Conservation (phyloP, 1,140 invertebrate species). For the Meloidogyne hapla region DNA sequence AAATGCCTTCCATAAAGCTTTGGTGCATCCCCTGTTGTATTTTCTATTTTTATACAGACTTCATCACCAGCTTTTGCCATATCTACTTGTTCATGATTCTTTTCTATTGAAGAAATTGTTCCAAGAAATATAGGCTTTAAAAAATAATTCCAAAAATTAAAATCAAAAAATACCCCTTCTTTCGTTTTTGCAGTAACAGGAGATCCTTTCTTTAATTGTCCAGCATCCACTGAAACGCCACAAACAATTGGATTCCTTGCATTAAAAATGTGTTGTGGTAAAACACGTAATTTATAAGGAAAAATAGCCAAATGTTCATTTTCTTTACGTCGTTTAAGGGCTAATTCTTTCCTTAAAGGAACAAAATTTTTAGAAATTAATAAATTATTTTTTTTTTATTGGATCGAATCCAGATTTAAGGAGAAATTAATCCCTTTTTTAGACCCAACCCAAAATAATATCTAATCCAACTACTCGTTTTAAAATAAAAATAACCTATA, state of each 20-base stretch:
- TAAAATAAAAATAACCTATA: constrained; percentile 68
- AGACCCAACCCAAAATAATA: neutral
- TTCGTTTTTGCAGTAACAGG: constrained; percentile 92
- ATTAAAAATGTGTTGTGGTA: constrained; percentile 92
- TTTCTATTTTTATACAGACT: constrained; percentile 97
- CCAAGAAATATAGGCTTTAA: constrained; percentile 89
- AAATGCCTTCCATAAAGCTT: constrained; percentile 98
- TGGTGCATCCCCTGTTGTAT: constrained; percentile 88
- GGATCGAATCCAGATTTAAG: too few species aligned
- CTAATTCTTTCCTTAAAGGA: constrained; percentile 78
- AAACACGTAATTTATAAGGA: constrained; percentile 85
- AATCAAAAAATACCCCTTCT: constrained; percentile 71
- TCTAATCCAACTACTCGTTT: too few species aligned
- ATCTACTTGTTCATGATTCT: constrained; percentile 78
- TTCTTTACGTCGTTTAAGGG: constrained; percentile 85
- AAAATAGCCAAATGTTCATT: constrained; percentile 95
- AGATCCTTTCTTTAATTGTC: constrained; percentile 90
- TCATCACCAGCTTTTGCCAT: constrained; percentile 90
- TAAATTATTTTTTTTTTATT: neutral
- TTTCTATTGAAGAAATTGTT: constrained; percentile 88
- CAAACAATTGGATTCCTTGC: constrained; percentile 93
- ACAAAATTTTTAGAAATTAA: constrained; percentile 3
- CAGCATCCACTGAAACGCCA: constrained; percentile 91
- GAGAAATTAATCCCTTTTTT: too few species aligned
- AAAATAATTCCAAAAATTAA: constrained; percentile 52